Base-by-base conservation (phyloP, 2,113 vertebrate species). In the Sprattus sprattus region DNA sequence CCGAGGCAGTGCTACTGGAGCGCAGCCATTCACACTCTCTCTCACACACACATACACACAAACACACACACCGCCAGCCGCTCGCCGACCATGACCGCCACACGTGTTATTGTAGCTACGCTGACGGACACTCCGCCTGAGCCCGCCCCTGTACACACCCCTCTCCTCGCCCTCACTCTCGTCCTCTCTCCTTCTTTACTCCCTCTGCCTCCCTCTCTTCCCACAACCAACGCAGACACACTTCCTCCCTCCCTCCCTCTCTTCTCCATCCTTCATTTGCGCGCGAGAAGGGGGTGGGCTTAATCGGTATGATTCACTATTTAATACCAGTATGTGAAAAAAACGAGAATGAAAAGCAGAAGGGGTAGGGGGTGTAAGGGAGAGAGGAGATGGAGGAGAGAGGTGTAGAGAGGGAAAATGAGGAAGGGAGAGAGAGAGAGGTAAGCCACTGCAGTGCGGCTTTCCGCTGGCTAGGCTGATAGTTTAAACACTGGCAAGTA, bases 371-470 rank as follows among this genome's bases (percentile, higher is more conserved):
- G 81, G 83, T 46, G 82, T 39, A 46, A 28, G 9, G 64, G 60
- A 47, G 64, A 2, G 47, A 28, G 81, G 83, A 67, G 25, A 50
- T 87, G 82, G 85, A 85, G 87, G 84, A 90, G 86, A 85, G 89
- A 86, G 85, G 89, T 46, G 83, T 25, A 64, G 46, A 82, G 44
- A 85, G 22, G 60, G 84, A 82, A 71, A 85, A 78, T 81, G 52
- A 81, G n/a, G n/a, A 44, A 82, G 45, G 7, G 81, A 52, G 60
- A 67, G 80, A 54, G 81, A 49, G 52, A 44, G 89, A 92, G 86
- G 93, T 94, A 94, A 95, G 95, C 95, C 95, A 95, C 88, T 96
- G 95, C 94, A 93, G 94, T 91, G 67, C 67, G 67, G 28, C 28
- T 92, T 91, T 91, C 89, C 45, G 85, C 28, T 2, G 11, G 28